A percentile compares a stretch with the other conserved stretches of the same genome.
Conservation (phyloP, 2,888 invertebrate genomes). For the Trimorus sp. region DNA sequence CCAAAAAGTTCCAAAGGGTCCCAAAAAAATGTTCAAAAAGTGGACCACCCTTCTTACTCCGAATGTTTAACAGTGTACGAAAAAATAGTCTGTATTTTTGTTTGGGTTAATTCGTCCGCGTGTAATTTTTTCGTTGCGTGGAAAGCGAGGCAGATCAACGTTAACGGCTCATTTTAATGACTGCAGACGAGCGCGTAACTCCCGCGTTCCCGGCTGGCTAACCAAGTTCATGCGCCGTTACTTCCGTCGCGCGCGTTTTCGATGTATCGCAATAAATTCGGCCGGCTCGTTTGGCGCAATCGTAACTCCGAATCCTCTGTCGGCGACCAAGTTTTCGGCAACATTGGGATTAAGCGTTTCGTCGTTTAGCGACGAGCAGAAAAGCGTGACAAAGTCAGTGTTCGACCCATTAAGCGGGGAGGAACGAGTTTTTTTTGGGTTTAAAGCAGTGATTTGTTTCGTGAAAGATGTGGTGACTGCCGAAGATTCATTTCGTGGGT, state of each 20-base stretch:
- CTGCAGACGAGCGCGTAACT: constrained; percentile 23
- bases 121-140: constrained; percentile 18
- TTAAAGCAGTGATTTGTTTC: too few species aligned
- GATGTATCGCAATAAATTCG: constrained; percentile 71
- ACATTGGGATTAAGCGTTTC: not conserved
- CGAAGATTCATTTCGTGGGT: too few species aligned
- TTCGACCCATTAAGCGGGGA: too few species aligned
- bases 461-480: too few species aligned
- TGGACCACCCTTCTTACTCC: too few species aligned
- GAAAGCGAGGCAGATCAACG: constrained; percentile 18
- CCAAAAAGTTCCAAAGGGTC: too few species aligned
- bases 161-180: constrained; percentile 17
- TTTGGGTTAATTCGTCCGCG: constrained; percentile 1
- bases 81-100: too few species aligned
- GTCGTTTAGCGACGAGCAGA: too few species aligned
- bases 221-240: constrained; percentile 60
- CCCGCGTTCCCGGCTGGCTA: constrained; percentile 19
- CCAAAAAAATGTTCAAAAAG: too few species aligned
- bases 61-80: too few species aligned
- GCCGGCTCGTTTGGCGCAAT: constrained; percentile 72
- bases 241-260: constrained; percentile 69
- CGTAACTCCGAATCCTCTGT: constrained; percentile 31
- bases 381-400: too few species aligned
- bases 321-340: not conserved
- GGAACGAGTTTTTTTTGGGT: too few species aligned